Evolutionary conservation across 1,140 invertebrate genomes (phyloP).

Genomic region (Pseudomyrmex pallidus): DNA sequence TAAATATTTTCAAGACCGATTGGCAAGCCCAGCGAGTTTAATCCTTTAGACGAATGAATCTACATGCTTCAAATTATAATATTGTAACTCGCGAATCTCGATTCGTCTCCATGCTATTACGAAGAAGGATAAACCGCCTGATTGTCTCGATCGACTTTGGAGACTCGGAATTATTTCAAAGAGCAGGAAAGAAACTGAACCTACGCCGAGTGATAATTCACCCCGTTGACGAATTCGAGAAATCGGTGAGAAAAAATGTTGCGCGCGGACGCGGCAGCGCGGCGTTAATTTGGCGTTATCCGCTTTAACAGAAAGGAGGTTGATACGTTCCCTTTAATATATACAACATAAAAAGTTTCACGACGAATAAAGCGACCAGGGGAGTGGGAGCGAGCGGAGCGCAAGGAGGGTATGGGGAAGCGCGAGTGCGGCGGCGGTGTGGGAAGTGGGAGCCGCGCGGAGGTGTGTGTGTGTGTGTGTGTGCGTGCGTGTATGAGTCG

Average conservation of each 20-base stretch:
- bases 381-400: constrained; percentile 57
- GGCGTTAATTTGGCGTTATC: constrained; percentile 80
- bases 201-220: not conserved
- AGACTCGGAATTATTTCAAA: not conserved
- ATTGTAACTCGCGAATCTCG: not conserved
- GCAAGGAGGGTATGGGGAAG: constrained; percentile 54
- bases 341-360: constrained; percentile 84
- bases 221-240: not conserved
- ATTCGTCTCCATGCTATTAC: not conserved
- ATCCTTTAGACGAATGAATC: no score
- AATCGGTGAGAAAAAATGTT: constrained; percentile 32
- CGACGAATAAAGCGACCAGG: constrained; percentile 82
- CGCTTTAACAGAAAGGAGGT: constrained; percentile 79
- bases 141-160: not conserved
- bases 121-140: not conserved
- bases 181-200: not conserved
- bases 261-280: constrained; percentile 8
- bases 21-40: no score
- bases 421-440: constrained; percentile 71
- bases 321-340: constrained; percentile 84
- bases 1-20: no score
- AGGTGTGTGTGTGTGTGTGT: constrained; percentile 51
- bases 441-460: constrained; percentile 66
- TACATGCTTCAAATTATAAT: no score
- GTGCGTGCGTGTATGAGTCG: constrained; percentile 32